Percentiles rank a stretch among this genome's conserved stretches.
These are phyloP conservation scores for Aselliscus stoliczkanus DNA, from an alignment of 2,797 vertebrate genomes.

Conservation along the genomic window DNA sequence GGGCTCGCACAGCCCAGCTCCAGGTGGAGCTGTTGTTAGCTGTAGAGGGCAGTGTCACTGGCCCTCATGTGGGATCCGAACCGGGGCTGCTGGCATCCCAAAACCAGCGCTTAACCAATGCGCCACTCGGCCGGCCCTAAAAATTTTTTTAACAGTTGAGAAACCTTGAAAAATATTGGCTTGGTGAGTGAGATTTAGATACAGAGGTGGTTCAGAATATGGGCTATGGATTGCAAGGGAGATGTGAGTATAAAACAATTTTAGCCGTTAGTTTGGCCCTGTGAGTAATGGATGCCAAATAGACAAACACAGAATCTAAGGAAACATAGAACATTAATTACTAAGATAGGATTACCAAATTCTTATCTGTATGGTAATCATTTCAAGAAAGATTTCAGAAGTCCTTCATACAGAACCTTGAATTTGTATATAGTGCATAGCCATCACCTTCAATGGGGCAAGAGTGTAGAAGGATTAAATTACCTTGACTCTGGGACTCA, in stretches of 20 bases:
- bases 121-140: too few relatives aligned
- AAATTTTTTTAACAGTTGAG: not conserved
- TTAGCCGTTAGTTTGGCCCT: not conserved
- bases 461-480: not conserved
- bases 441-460: not conserved
- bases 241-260: not conserved
- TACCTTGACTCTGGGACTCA: not conserved
- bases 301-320: not conserved
- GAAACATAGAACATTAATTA: not conserved
- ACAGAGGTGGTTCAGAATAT: not conserved
- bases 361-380: not conserved
- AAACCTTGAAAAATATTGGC: not conserved
- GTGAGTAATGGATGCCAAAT: not conserved
- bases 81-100: too few relatives aligned
- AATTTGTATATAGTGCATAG: not conserved
- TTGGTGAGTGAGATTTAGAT: not conserved
- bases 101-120: too few relatives aligned
- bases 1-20: too few relatives aligned
- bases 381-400: constrained; percentile 18
- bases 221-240: not conserved
- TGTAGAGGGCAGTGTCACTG: too few relatives aligned
- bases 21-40: too few relatives aligned
- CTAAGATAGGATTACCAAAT: not conserved
- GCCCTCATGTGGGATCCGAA: too few relatives aligned
- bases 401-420: not conserved